Evolutionary conservation across 1,140 invertebrate genomes (phyloP), one percentile per base, ranked within the genome.

Genomic region (Listronotus bonariensis): DNA sequence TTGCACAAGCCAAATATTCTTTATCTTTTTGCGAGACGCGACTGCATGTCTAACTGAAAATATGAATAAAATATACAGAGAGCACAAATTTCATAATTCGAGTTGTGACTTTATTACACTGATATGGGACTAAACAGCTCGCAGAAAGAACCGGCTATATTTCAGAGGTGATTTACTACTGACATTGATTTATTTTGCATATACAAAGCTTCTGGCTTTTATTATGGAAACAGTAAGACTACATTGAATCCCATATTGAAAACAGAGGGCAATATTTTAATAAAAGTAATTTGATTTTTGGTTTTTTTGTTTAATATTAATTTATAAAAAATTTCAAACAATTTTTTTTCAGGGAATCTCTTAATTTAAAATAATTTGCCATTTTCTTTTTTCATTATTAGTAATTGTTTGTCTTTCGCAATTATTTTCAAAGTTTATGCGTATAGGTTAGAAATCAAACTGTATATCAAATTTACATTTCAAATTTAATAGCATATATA

Each of bases 121-220:
- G 67, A 69, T 69, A 72, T 68, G 60, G 55, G 65, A 34, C 70
- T 70, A 72, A 72, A 72, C 65, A 70, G 70, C 59, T 68, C 62
- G 61, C 64, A 72, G 65, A 72, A 72, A 72, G 68, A 72, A 70
- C 68, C 46, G 65, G 67, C 65, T 72, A 70, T 72, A 72, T 73
- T 72, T 74, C 69, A 74, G 57, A 71, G 65, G 69, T 74, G 72
- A 74, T 74, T 74, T 74, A 74, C 68, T 71, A 71, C 70, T 68
- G 70, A 74, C 72, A 71, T 67, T 72, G 72, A 74, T 74, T 74
- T 74, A 74, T 74, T 74, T 43, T 71, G 68, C 71, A 74, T 74
- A 69, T 65, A 68, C 65, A 70, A 63, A 48, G 40, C 55, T 58
- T 58, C 55, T 58, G 55, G 55, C 55, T 58, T 48, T 58, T 58